These are phyloP conservation scores for Limnodromus scolopaceus DNA, from an alignment of 2,797 vertebrate genomes.

Conservation along the genomic window DNA sequence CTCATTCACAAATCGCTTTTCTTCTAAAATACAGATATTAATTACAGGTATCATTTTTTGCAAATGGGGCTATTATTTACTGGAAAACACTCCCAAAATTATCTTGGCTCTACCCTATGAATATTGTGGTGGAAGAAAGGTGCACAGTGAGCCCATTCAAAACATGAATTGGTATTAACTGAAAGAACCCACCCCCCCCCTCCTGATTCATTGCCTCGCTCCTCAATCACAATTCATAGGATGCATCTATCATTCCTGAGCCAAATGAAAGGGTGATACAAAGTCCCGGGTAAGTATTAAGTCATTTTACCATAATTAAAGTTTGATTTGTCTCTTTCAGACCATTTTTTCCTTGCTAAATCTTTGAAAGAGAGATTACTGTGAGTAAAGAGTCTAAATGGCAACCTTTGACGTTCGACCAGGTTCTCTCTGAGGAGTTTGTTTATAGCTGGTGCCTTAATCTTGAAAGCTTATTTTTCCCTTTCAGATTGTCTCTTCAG, in stretches of 20 bases:
- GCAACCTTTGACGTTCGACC: neutral
- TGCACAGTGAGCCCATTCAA: slow-evolving; percentile 1
- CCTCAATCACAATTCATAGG: neutral
- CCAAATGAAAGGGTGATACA: neutral
- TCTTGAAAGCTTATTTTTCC: neutral
- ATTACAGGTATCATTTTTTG: neutral
- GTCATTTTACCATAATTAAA: slow-evolving; percentile 54
- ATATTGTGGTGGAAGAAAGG: neutral
- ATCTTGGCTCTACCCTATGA: neutral
- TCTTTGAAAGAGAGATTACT: slow-evolving; percentile 27
- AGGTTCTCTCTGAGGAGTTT: neutral
- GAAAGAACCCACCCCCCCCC: neutral
- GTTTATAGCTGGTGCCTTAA: neutral
- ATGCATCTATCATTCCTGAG: neutral
- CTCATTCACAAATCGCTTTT: neutral
- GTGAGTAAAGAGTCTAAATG: neutral
- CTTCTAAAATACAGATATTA: neutral
- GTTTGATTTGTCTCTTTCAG: slow-evolving; percentile 49
- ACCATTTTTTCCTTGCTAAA: neutral
- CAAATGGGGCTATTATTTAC: neutral
- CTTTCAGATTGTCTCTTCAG: neutral
- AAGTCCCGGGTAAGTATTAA: neutral
- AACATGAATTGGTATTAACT: slow-evolving; percentile 5
- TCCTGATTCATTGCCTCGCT: neutral
- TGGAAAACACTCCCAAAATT: neutral